phyloP scores from a whole-genome alignment of 2,888 invertebrate genomes.

The Tachina grossa region DNA sequence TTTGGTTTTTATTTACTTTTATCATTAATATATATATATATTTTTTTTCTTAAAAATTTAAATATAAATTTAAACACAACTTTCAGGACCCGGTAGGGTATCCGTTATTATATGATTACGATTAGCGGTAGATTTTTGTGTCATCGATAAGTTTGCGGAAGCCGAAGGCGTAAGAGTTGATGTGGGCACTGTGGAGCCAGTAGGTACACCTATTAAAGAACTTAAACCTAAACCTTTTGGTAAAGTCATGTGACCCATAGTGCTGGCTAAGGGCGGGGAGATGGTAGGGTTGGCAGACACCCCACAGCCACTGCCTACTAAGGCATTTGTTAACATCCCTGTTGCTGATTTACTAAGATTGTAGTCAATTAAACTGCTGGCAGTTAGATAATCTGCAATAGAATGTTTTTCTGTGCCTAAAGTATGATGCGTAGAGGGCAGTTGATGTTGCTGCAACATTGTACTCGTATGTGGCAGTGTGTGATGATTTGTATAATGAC shows the following conservation, averaged over 20 bases:
- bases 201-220: constrained; percentile 68
- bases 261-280: constrained; percentile 18
- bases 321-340: constrained; percentile 68
- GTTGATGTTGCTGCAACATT: constrained; percentile 72
- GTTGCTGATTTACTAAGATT: constrained; percentile 80
- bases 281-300: constrained; percentile 8
- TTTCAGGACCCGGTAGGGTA: constrained; percentile 93
- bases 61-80: constrained; percentile 88
- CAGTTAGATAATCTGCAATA: constrained; percentile 80
- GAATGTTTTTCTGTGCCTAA: constrained; percentile 78
- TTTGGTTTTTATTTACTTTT: constrained; percentile 22
- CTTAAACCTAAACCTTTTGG: constrained; percentile 78
- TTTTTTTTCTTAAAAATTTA: constrained; percentile 26
- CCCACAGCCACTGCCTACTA: constrained; percentile 50
- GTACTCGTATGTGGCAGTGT: constrained; percentile 77
- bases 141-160: constrained; percentile 74
- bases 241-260: constrained; percentile 78
- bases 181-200: constrained; percentile 30
- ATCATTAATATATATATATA: neutral
- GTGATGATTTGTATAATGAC: constrained; percentile 75
- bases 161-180: constrained; percentile 61
- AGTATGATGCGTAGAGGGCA: constrained; percentile 71
- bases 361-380: constrained; percentile 81
- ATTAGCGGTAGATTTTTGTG: constrained; percentile 84
- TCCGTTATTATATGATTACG: constrained; percentile 91